Evolutionary conservation across 2,888 invertebrate species (phyloP).

Genomic region (Drosophila austrosaltans): DNA sequence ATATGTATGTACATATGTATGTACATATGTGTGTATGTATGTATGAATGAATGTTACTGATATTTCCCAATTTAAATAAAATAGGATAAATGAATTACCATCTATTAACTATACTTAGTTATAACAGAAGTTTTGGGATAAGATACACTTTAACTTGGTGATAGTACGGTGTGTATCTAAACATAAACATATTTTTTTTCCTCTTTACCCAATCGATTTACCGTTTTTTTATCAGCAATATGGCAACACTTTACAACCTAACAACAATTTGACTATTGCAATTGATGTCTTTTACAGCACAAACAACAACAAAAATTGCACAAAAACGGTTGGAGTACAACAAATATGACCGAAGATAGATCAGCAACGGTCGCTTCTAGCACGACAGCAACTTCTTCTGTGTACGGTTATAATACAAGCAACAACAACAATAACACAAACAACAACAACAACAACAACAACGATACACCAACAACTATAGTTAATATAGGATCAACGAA

Average conservation of each 20-base stretch:
- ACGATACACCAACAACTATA: constrained; percentile 27
- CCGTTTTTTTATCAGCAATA: background rate
- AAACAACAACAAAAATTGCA: constrained; percentile 24
- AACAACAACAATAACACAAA: constrained; percentile 21
- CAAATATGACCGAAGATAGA: constrained; percentile 55
- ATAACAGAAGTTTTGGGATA: no score
- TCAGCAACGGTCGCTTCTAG: constrained; percentile 32
- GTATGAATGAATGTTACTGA: no score
- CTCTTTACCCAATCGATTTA: background rate
- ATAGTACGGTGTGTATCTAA: no score
- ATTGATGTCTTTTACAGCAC: constrained; percentile 39
- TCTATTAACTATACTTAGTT: no score
- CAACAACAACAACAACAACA: constrained; percentile 45
- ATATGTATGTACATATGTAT: no score
- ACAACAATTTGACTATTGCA: constrained; percentile 54
- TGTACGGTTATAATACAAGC: constrained; percentile 21
- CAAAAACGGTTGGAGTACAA: constrained; percentile 30
- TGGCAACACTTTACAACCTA: constrained; percentile 54
- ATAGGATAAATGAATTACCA: no score
- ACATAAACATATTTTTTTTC: background rate
- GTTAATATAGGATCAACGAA: constrained; percentile 61
- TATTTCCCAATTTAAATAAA: no score
- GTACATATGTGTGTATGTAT: no score
- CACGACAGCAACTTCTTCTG: constrained; percentile 36
- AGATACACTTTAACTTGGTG: no score